Evolutionary conservation across 2,888 invertebrate species (phyloP).

Genomic region (Ectemnius cavifrons): DNA sequence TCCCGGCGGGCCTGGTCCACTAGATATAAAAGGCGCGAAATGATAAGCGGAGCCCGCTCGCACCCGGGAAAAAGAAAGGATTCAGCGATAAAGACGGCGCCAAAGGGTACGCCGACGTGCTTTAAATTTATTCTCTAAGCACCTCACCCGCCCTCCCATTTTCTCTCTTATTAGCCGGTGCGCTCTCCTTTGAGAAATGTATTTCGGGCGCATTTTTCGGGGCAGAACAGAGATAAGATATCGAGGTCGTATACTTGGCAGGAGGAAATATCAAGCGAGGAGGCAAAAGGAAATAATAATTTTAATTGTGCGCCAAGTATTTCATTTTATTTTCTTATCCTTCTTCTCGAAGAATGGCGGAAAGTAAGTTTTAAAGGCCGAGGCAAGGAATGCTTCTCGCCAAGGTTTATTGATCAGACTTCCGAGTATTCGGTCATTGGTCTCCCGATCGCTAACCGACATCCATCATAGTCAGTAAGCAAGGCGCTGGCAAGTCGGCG

Average conservation of each 20-base stretch:
- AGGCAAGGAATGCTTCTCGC: too few species aligned
- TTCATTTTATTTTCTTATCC: background rate
- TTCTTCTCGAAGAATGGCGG: too few species aligned
- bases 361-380: too few species aligned
- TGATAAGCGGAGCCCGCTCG: conserved; percentile 48
- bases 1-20: conserved; percentile 20
- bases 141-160: background rate
- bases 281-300: background rate
- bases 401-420: conserved; percentile 5
- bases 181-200: background rate
- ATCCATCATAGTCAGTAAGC: conserved; percentile 9
- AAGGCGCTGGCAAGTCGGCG: background rate
- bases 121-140: conserved; percentile 25
- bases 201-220: background rate
- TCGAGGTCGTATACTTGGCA: background rate
- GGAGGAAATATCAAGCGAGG: background rate
- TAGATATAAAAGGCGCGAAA: conserved; percentile 56
- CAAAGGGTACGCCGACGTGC: conserved; percentile 14
- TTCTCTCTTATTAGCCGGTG: background rate
- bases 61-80: conserved; percentile 3
- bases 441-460: background rate
- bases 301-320: background rate
- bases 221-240: background rate
- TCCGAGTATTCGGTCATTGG: too few species aligned
- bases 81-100: conserved; percentile 22